Base-by-base conservation (phyloP, 2,888 invertebrate species). In the Limnephilus marmoratus region DNA sequence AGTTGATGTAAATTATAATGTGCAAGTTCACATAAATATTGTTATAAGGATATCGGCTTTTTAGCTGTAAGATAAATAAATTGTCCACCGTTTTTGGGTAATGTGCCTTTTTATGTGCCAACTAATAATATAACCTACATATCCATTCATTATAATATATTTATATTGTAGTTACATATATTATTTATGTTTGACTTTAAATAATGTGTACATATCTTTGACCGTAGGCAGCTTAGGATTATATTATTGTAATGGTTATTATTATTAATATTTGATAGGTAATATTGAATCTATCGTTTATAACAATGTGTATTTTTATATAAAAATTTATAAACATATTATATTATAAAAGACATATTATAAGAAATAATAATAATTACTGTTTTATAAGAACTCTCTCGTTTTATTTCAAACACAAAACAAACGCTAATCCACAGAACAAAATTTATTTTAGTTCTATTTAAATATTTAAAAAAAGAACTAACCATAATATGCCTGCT, bases 61-160 rank as follows among this genome's bases (percentile, higher is more conserved):
- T 49, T 91, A 91, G 87, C 34, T 87, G 34, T 91, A 91, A 85
- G 88, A 90, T 85, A 90, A 85, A 31, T 45, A 82, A 82, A 34
- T 90, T 92, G 92, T 93, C 93, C 93, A 92, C 93, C 93, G 90
- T 81, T 85, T 68, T 68, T 81, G 91, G 91, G 92, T 91, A 29
- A 92, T 92, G 93, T 93, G 93, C 93, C 93, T 93, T 93, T 37
- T 83, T 68, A 92, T 92, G 93, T 93, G 93, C 93, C 93, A 93
- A 93, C 92, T 90, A 90, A 90, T 53, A 18, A 53, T 68, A 68
- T 90, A 88, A 80, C 90, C 91, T 90, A 93, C 92, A 92, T 93
- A 93, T 92, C 93, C 91, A 91, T 53, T 49, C 49, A 45, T 83
- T 34, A 85, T 49, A 49, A 49, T 34, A 85, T 29, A 49, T 86